Conservation (phyloP, 1,140 invertebrate genomes). For the Eumeta japonica region DNA sequence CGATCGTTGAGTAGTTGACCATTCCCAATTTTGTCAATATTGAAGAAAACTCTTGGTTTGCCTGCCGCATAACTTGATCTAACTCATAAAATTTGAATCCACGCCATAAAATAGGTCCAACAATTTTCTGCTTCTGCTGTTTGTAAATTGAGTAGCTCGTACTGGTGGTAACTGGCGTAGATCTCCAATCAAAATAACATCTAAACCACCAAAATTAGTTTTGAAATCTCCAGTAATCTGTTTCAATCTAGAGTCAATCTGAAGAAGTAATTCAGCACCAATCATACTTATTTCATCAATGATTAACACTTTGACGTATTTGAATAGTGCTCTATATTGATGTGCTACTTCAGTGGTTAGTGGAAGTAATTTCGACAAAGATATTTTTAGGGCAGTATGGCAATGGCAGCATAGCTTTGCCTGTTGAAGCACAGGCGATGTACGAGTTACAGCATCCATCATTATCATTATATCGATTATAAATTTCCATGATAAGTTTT, state of each 20-base stretch:
- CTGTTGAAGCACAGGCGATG: constrained; percentile 31
- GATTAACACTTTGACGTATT: constrained; percentile 6
- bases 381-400: constrained; percentile 24
- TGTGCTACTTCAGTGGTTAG: constrained; percentile 13
- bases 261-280: constrained; percentile 13
- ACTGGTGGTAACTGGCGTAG: constrained; percentile 25
- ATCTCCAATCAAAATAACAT: constrained; percentile 15
- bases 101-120: constrained; percentile 15
- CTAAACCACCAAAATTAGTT: constrained; percentile 14
- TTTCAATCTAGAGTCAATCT: constrained; percentile 17
- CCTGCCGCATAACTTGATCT: constrained; percentile 18
- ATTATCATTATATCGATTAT: constrained; percentile 11
- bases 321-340: constrained; percentile 9
- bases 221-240: constrained; percentile 15
- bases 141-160: constrained; percentile 15
- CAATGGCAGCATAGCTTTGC: constrained; percentile 31
- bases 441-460: constrained; percentile 23
- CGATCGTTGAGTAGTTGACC: constrained; percentile 8
- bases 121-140: constrained; percentile 11
- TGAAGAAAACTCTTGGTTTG: constrained; percentile 14
- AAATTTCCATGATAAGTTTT: constrained; percentile 27
- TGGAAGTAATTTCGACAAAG: constrained; percentile 11
- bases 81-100: constrained; percentile 17
- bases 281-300: constrained; percentile 23
- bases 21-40: constrained; percentile 25